These are phyloP conservation scores for Actinemys pallida DNA, from an alignment of 2,113 vertebrate species.

Conservation along the genomic window DNA sequence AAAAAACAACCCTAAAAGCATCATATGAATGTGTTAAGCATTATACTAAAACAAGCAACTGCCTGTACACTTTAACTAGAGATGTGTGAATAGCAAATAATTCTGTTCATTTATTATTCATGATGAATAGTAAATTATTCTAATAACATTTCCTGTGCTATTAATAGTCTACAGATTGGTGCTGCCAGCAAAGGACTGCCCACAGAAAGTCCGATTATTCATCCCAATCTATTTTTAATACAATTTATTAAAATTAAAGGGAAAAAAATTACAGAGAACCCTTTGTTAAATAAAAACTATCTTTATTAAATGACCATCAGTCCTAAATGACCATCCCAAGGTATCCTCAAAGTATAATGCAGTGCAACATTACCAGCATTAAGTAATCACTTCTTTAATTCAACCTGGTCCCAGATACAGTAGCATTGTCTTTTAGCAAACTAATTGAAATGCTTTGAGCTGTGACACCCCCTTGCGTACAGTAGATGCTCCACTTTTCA, in stretches of 20 bases:
- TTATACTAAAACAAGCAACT: not conserved
- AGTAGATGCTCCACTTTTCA: not conserved
- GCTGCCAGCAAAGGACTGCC: not conserved
- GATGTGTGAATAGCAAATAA: not conserved
- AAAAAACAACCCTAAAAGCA: not conserved
- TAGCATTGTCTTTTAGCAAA: not conserved
- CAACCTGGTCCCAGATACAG: not conserved
- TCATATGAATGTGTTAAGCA: slow-evolving; percentile 15
- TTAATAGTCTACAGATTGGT: not conserved
- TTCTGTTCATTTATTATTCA: not conserved
- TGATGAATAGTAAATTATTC: slow-evolving; percentile 42
- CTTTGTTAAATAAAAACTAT: not conserved
- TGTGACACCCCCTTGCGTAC: not conserved
- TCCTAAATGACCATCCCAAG: not conserved
- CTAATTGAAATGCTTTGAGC: not conserved
- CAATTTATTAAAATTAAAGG: slow-evolving; percentile 31
- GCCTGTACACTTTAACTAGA: slow-evolving; percentile 5
- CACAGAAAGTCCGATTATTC: slow-evolving; percentile 21
- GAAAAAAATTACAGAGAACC: not conserved
- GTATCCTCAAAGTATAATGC: not conserved
- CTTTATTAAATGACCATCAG: not conserved
- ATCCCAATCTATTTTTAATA: slow-evolving; percentile 53
- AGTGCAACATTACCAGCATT: not conserved
- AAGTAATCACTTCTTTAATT: not conserved
- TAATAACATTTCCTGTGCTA: slow-evolving; percentile 19